Evolutionary conservation across 2,797 vertebrate genomes (phyloP).

Genomic region (Xenentodon cancila): DNA sequence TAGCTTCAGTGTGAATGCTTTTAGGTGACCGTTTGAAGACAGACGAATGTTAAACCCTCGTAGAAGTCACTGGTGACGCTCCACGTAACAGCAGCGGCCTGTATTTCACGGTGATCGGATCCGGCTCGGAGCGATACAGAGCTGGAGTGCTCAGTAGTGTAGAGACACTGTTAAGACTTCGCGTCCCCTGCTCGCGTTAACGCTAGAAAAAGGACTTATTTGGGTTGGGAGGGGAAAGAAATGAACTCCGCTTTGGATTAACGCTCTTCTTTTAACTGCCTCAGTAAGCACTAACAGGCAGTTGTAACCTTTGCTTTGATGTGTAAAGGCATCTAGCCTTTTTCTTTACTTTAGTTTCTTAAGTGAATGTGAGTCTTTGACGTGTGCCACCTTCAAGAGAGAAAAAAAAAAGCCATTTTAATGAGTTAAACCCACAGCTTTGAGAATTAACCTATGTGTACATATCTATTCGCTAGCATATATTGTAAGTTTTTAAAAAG

Average conservation of each 20-base stretch:
- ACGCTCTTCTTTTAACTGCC: constrained; percentile 76
- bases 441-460: constrained; percentile 87
- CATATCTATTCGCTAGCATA: constrained; percentile 88
- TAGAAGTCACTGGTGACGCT: constrained; percentile 80
- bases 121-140: constrained; percentile 48
- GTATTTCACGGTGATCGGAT: constrained; percentile 32
- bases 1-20: constrained; percentile 81
- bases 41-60: constrained; percentile 83
- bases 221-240: constrained; percentile 57
- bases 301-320: constrained; percentile 78
- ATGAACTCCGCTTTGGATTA: constrained; percentile 68
- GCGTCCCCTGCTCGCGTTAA: constrained; percentile 70
- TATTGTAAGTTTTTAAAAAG: constrained; percentile 81
- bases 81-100: constrained; percentile 59
- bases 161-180: constrained; percentile 82
- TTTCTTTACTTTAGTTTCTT: constrained; percentile 75
- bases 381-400: constrained; percentile 83
- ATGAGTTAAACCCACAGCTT: constrained; percentile 88
- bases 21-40: constrained; percentile 84
- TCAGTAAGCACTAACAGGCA: constrained; percentile 83
- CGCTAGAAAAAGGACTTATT: constrained; percentile 59
- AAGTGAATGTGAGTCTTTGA: constrained; percentile 83
- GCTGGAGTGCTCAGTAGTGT: constrained; percentile 72
- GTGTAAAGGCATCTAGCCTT: constrained; percentile 80
- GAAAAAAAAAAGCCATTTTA: constrained; percentile 86